Evolutionary conservation across 2,797 vertebrate species (phyloP), one percentile per base, ranked within the genome.

Genomic region (Chiloscyllium punctatum): DNA sequence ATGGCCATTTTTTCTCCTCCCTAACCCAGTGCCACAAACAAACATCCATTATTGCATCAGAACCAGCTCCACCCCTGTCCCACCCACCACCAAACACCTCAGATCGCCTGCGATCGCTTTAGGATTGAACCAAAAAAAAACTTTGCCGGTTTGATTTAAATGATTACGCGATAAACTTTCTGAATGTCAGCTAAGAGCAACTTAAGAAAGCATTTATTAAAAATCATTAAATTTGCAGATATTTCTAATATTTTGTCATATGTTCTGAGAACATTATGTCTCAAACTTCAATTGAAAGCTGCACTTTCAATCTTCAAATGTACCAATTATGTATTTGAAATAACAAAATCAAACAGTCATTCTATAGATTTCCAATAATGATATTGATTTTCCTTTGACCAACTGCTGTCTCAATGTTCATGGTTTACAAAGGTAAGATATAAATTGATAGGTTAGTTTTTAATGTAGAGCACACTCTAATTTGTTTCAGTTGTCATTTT

Each of bases 291-390:
- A 33, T 27, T 30, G 30, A 90, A 33, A 66, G n/a, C 30, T 90
- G 6, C 30, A 5, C 87, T 27, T 53, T 66, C 53, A 30, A 62
- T 62, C 11, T 33, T 90, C 30, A 90, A 90, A n/a, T 90, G 62
- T 13, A 62, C 30, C 16, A 88, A 88, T 13, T 57, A 27, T 13
- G 48, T 88, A 30, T 71, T 71, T 51, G 74, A 71, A 94, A 71
- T 51, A 4, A 74, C 13, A 27, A 94, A 53, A 94, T 30, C 48
- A 95, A 33, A 16, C 94, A 74, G 25, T 95, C 33, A 74, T 27
- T 77, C 53, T 48, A 74, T 94, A 66, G 69, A 74, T 94, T 95
- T 95, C 11, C 48, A 95, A 74, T 51, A 51, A 95, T 77, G 18
- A 51, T 30, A 94, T 69, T 48, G 37, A 71, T 94, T 69, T 88